A percentile compares a stretch with the other conserved stretches of the same genome.
These are phyloP conservation scores for Papilio elwesi DNA, from an alignment of 2,888 invertebrate species.

Conservation along the genomic window DNA sequence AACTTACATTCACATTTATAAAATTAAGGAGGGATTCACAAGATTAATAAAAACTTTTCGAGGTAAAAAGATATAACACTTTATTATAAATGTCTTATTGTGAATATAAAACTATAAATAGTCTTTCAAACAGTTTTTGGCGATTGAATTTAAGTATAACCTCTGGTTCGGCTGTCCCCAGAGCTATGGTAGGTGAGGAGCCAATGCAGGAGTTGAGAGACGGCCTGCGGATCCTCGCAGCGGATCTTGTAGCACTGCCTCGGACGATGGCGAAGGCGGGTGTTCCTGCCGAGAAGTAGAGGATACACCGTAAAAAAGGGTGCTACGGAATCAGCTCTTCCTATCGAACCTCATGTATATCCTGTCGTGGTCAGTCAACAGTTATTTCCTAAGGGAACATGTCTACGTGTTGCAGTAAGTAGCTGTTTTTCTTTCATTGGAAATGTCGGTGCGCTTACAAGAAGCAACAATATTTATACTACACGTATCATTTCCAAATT, in stretches of 20 bases:
- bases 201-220: slow-evolving; percentile 63
- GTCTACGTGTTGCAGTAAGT: too few relatives aligned
- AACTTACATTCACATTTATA: too few relatives aligned
- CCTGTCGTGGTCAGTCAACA: too few relatives aligned
- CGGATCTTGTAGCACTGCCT: slow-evolving; percentile 67
- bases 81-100: not conserved
- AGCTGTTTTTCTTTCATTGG: too few relatives aligned
- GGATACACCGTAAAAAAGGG: not conserved
- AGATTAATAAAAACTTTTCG: too few relatives aligned
- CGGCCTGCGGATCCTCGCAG: slow-evolving; percentile 66
- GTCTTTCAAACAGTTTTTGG: not conserved
- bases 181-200: slow-evolving; percentile 56
- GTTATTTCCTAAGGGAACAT: too few relatives aligned
- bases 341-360: too few relatives aligned
- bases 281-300: slow-evolving; percentile 32
- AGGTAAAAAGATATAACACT: not conserved
- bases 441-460: too few relatives aligned
- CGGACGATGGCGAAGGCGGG: slow-evolving; percentile 42
- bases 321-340: too few relatives aligned
- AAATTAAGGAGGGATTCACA: too few relatives aligned
- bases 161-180: not conserved
- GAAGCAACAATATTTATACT: too few relatives aligned
- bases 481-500: too few relatives aligned
- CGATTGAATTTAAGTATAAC: not conserved
- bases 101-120: not conserved